These are phyloP conservation scores for Melinaea menophilus DNA, from an alignment of 2,888 invertebrate species.

Conservation along the genomic window DNA sequence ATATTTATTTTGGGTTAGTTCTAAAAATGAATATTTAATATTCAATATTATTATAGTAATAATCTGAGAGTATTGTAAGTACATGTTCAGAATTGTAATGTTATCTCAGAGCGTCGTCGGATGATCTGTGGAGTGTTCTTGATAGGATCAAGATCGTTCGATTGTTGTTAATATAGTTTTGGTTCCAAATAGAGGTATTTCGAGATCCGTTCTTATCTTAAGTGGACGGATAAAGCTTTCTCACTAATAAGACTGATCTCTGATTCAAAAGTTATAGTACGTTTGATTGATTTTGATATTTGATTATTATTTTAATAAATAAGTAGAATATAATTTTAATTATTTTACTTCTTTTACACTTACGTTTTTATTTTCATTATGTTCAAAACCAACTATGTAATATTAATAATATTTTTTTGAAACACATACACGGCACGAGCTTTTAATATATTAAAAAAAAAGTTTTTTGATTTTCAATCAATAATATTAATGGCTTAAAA, in stretches of 20 bases:
- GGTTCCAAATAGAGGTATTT: conserved; percentile 17
- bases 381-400: too few relatives aligned
- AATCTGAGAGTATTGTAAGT: neutral
- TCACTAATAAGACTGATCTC: neutral
- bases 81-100: conserved; percentile 9
- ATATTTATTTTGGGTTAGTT: neutral
- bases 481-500: too few relatives aligned
- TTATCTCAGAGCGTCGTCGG: conserved; percentile 19
- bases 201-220: conserved; percentile 6
- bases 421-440: too few relatives aligned
- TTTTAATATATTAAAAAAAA: too few relatives aligned
- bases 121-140: conserved; percentile 20
- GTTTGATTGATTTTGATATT: too few relatives aligned
- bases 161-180: conserved; percentile 20
- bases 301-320: too few relatives aligned
- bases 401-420: too few relatives aligned
- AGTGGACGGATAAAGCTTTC: neutral
- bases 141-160: conserved; percentile 22
- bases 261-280: neutral
- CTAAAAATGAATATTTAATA: neutral
- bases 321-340: too few relatives aligned
- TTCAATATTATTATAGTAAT: too few relatives aligned
- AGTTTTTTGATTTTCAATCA: too few relatives aligned
- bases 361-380: too few relatives aligned
- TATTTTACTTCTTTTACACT: too few relatives aligned